Evolutionary conservation across 2,113 vertebrate species (phyloP), one percentile per base, ranked within the genome.

Genomic region (Emydocephalus ijimae): DNA sequence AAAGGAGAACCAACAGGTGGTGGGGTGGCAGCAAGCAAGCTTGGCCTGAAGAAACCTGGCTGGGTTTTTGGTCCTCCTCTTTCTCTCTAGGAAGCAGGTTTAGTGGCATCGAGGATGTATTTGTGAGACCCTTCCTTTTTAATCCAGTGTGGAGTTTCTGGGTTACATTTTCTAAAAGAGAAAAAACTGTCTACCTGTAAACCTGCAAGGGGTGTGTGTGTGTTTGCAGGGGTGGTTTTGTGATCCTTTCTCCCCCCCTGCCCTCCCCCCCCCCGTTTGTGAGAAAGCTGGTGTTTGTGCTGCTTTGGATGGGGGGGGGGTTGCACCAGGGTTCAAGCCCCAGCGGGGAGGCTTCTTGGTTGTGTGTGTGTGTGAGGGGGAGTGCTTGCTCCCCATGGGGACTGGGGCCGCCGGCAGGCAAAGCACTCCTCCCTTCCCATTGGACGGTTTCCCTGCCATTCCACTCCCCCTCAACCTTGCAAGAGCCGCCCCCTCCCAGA

Each of bases 231-330:
- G 5, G 14, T 21, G 34, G 20, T 43, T 81, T 81, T 10, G 18
- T 3, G 74, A 18, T 39, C 69, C n/a, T 74, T 34, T n/a, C n/a
- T 20, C 15, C 7, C 48, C 48, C 1, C n/a, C n/a, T n/a, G n/a
- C n/a, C n/a, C n/a, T n/a, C n/a, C 6, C 48, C 6, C 1, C 0
- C 6, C 64, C 15, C 0, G 2, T 74, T 74, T 20, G n/a, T 34
- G 69, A 21, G 34, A 81, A 81, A 81, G 69, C 6, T 81, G 9
- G 74, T 9, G 34, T 8, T 43, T 81, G 18, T 81, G 18, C 74
- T 34, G 18, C 74, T 39, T 39, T 43, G 18, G 18, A 2, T 9
- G 1, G 18, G 34, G 39, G 45, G 45, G 45, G 18, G 39, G 69
- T 34, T 34, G 20, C 74, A 20, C 69, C 69, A 39, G 69, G 26